Evolutionary conservation across 2,888 invertebrate species (phyloP).

Genomic region (Archips crataeganus): DNA sequence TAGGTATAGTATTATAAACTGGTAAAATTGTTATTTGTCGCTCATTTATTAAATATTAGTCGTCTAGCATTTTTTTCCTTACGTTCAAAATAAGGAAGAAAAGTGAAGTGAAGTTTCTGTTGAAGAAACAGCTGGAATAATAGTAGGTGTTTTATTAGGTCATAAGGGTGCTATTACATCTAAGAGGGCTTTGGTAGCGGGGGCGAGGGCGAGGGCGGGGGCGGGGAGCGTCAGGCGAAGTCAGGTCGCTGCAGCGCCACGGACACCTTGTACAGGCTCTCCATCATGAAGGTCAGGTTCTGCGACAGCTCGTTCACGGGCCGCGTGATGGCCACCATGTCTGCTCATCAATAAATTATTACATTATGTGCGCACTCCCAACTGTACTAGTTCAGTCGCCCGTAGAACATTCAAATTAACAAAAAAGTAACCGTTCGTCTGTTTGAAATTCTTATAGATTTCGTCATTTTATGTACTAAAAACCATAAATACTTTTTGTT

Average conservation of each 20-base stretch:
- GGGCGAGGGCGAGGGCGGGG: conserved; percentile 20
- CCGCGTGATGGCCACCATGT: conserved; percentile 82
- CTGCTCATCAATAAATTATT: conserved; percentile 52
- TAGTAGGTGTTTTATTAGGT: conserved; percentile 3
- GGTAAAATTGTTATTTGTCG: background rate
- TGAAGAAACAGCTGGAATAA: conserved; percentile 2
- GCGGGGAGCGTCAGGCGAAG: conserved; percentile 43
- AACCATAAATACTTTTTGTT: no score
- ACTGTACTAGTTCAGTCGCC: no score
- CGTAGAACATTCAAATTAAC: no score
- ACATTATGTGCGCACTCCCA: background rate
- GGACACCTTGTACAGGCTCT: conserved; percentile 80
- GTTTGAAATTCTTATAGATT: no score
- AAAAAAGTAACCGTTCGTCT: no score
- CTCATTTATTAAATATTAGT: background rate
- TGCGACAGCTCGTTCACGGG: conserved; percentile 79
- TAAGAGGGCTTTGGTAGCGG: conserved; percentile 29
- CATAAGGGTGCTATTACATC: conserved; percentile 12
- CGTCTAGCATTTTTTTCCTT: background rate
- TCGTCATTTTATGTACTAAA: no score
- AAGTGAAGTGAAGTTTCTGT: conserved; percentile 20
- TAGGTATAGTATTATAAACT: background rate
- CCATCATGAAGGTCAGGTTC: conserved; percentile 81
- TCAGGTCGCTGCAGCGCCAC: conserved; percentile 77
- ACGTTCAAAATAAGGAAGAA: conserved; percentile 8